These are phyloP conservation scores for Denticeps clupeoides DNA, from an alignment of 2,797 vertebrate genomes.

Conservation along the genomic window DNA sequence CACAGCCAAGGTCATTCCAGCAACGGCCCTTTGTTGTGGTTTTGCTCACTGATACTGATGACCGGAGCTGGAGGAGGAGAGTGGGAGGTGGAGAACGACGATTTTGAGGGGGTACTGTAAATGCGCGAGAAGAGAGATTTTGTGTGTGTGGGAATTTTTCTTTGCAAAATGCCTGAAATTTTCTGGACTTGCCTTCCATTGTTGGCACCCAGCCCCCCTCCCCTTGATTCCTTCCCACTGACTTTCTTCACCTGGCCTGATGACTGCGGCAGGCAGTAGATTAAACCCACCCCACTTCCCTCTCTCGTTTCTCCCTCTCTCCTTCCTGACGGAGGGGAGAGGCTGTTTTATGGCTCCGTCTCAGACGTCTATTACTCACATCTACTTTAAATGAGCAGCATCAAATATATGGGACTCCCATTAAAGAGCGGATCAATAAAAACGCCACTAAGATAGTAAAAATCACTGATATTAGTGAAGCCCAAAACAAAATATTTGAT, in stretches of 20 bases:
- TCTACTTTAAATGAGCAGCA: conserved; percentile 91
- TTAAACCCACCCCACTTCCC: conserved; percentile 72
- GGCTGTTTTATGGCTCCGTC: conserved; percentile 80
- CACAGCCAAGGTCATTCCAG: conserved; percentile 98
- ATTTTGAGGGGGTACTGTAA: not conserved
- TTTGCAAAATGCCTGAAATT: no score
- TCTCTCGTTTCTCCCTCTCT: conserved; percentile 62
- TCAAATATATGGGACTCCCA: conserved; percentile 92
- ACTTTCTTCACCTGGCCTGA: conserved; percentile 34
- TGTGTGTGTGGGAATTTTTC: not conserved
- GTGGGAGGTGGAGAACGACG: conserved; percentile 10
- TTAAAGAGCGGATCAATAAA: conserved; percentile 84
- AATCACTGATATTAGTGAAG: conserved; percentile 93
- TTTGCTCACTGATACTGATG: conserved; percentile 93
- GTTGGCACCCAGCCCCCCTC: not conserved
- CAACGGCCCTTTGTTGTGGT: conserved; percentile 96
- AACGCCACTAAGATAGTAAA: conserved; percentile 84
- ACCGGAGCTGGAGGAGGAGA: conserved; percentile 71
- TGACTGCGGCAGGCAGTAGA: conserved; percentile 71
- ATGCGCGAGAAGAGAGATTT: conserved; percentile 7
- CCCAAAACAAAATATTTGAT: conserved; percentile 97
- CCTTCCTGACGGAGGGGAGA: conserved; percentile 59
- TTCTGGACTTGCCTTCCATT: conserved; percentile 28
- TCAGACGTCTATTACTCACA: conserved; percentile 94
- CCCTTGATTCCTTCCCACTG: conserved; percentile 17